Conservation (phyloP, 1,140 invertebrate genomes). For the Subanguina moxae region DNA sequence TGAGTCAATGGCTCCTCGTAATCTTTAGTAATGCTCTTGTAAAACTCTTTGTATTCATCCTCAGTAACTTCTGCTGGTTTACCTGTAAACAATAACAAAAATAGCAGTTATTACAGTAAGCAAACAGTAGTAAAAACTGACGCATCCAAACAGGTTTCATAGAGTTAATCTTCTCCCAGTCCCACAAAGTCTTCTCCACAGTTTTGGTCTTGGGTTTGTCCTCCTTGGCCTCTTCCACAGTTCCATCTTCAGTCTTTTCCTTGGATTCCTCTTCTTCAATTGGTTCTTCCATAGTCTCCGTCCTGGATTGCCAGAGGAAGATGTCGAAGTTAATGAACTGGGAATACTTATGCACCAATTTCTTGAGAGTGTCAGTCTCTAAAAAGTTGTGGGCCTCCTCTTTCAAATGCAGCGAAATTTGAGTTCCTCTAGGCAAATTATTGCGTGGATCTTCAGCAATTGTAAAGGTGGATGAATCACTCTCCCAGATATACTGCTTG, state of each 20-base stretch:
- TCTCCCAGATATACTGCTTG: conserved; percentile 95
- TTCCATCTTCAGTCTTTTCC: conserved; percentile 63
- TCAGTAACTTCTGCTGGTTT: conserved; percentile 81
- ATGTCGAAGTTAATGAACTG: conserved; percentile 99
- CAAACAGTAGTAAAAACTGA: no score
- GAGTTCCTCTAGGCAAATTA: conserved; percentile 80
- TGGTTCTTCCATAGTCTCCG: conserved; percentile 78
- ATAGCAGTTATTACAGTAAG: no score
- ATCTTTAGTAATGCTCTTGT: conserved; percentile 87
- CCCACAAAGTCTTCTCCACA: conserved; percentile 92
- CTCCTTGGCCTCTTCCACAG: conserved; percentile 68
- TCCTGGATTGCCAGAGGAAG: conserved; percentile 88
- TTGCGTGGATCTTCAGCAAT: conserved; percentile 87
- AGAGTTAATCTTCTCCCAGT: conserved; percentile 90
- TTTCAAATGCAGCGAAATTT: conserved; percentile 81
- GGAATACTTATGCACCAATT: conserved; percentile 91
- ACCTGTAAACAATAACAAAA: conserved; percentile 57
- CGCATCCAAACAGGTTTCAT: conserved; percentile 92
- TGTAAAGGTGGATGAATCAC: conserved; percentile 80
- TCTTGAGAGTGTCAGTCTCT: conserved; percentile 81
- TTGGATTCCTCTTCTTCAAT: conserved; percentile 66
- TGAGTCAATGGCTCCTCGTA: conserved; percentile 73
- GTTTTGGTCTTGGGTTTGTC: conserved; percentile 79
- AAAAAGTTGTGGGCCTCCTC: conserved; percentile 93
- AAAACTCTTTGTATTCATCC: conserved; percentile 87